Base-by-base conservation (phyloP, 2,113 vertebrate species). In the Motacilla tschutschensis region DNA sequence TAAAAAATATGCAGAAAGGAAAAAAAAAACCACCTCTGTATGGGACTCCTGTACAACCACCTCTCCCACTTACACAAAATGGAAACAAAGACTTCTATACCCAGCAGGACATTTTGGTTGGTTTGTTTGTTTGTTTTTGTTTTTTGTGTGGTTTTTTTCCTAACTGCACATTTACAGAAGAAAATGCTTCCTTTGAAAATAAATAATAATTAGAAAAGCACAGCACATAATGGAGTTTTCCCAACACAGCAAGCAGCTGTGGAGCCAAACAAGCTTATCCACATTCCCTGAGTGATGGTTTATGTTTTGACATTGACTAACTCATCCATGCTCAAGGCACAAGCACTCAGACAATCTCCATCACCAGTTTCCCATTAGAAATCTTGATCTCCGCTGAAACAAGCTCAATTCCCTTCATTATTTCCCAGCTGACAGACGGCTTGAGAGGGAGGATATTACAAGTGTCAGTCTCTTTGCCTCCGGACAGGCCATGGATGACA, bases 301-400 rank as follows among this genome's bases (percentile, higher is more conserved):
- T 63, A 28, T 76, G 40, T 94, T 92, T 90, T 94, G 94, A 96
- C 90, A 94, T 89, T 94, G 94, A 96, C 87, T 93, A 94, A 94
- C 88, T 96, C 85, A 73, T 92, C 91, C 51, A 44, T 80, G 91
- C 96, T 93, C 76, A 94, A 74, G 91, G 89, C 92, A 93, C 80
- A 93, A 91, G 83, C 48, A 72, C 66, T 81, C 85, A 94, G 79
- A 95, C 82, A 87, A 85, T 95, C 86, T 95, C 92, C 82, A 91
- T 94, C 92, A 94, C 66, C 62, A 79, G 44, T 66, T 92, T 80
- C 87, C 85, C 81, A 88, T 95, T 83, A 57, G 76, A 94, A 96
- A 83, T 81, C 75, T 81, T 92, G 72, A 76, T 93, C 80, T 95
- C 54, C 87, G 93, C 80, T 87, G 91, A 95, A 95, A 94, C 67